Evolutionary conservation across 2,888 invertebrate species (phyloP).

Genomic region (Drosophila ezoana): DNA sequence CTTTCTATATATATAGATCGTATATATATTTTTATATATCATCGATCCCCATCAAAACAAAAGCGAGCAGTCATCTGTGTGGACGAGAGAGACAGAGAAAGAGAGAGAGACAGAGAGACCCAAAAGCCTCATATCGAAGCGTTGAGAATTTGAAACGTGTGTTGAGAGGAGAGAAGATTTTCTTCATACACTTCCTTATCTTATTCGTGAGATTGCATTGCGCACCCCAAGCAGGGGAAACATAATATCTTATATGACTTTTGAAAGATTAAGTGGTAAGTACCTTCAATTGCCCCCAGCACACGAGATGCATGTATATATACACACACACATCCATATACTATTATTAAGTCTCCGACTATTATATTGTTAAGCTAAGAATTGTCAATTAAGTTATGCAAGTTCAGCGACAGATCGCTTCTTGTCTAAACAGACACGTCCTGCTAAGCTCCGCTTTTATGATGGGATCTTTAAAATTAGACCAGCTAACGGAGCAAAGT

Average conservation of each 20-base stretch:
- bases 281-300: conserved; percentile 57
- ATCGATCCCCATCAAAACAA: conserved; percentile 18
- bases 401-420: conserved; percentile 21
- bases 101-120: not conserved
- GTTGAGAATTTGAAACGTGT: conserved; percentile 33
- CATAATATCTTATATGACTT: conserved; percentile 95
- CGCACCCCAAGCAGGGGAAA: conserved; percentile 84
- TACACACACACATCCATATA: not conserved
- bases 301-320: conserved; percentile 3
- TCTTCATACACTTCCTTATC: conserved; percentile 50
- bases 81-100: not conserved
- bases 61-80: conserved; percentile 8
- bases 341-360: not conserved
- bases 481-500: too few relatives aligned
- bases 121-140: not conserved
- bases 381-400: not conserved
- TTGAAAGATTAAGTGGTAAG: conserved; percentile 96
- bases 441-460: too few relatives aligned
- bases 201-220: conserved; percentile 81
- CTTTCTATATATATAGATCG: conserved; percentile 2
- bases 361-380: not conserved
- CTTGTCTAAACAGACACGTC: not conserved
- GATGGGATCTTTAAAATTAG: too few relatives aligned
- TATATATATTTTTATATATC: conserved; percentile 11
- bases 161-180: conserved; percentile 34